A percentile compares a stretch with the other conserved stretches of the same genome.
Conservation (phyloP, 2,888 invertebrate species). For the Trilocha varians region DNA sequence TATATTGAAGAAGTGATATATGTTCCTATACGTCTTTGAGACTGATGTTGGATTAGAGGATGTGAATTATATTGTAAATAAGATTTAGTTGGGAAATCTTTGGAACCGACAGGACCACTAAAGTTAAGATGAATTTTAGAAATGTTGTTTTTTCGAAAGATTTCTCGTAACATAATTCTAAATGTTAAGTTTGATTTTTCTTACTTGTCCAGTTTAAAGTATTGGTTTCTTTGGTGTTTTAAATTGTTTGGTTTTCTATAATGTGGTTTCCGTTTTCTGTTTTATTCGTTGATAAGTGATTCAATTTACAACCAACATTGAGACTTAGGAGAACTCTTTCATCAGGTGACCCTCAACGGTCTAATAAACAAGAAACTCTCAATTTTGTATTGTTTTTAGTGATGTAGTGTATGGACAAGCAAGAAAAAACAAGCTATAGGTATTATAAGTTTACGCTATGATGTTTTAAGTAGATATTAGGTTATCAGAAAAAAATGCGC, state of each 20-base stretch:
- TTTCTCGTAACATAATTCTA: neutral
- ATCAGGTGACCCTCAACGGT: too few species aligned
- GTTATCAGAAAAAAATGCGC: neutral
- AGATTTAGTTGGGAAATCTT: neutral
- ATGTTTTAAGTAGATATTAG: neutral
- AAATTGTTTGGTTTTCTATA: too few species aligned
- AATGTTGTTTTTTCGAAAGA: neutral
- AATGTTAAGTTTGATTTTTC: neutral
- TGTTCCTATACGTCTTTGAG: slow-evolving; percentile 30
- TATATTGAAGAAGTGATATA: slow-evolving; percentile 59
- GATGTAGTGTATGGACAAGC: too few species aligned
- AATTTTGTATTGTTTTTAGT: too few species aligned
- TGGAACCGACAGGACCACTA: neutral
- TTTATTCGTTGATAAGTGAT: too few species aligned
- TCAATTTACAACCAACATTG: too few species aligned
- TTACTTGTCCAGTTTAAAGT: too few species aligned
- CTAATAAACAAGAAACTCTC: too few species aligned
- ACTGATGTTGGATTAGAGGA: slow-evolving; percentile 44
- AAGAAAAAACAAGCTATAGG: too few species aligned
- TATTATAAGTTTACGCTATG: neutral
- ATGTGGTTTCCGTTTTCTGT: too few species aligned
- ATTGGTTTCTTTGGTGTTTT: too few species aligned
- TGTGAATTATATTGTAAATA: neutral
- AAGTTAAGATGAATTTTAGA: neutral
- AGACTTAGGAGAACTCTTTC: too few species aligned